Evolutionary conservation across 2,113 vertebrate genomes (phyloP).

Genomic region (Gymnorhina tibicen): DNA sequence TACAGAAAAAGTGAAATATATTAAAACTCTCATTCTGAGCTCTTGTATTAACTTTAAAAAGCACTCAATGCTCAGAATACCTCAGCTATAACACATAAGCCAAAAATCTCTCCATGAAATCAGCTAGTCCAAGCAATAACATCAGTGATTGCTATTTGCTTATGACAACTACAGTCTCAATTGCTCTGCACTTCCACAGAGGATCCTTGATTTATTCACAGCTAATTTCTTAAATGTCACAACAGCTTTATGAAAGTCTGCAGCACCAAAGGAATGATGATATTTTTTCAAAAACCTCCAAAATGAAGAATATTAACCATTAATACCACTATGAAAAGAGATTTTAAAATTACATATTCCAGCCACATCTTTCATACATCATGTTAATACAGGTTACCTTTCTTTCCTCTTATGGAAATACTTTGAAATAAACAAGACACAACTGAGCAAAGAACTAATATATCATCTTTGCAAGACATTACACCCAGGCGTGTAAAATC

Average conservation of each 20-base stretch:
- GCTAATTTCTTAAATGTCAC: constrained; percentile 1
- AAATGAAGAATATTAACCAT: background rate
- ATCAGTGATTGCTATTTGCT: background rate
- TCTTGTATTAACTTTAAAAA: background rate
- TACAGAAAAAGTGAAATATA: background rate
- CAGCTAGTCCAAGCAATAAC: background rate
- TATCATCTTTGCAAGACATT: background rate
- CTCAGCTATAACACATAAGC: background rate
- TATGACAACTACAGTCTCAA: background rate
- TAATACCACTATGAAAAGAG: background rate
- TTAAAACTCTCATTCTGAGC: background rate
- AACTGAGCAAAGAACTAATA: background rate
- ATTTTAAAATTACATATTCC: background rate
- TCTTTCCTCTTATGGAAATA: background rate
- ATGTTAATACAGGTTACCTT: background rate
- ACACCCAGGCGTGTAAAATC: background rate
- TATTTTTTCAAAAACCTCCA: background rate
- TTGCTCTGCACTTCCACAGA: background rate
- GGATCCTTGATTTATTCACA: background rate
- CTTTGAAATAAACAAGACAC: background rate
- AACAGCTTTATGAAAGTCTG: background rate
- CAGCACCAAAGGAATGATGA: background rate
- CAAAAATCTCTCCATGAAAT: background rate
- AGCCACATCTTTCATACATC: background rate
- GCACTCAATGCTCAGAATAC: background rate